Percentiles rank a stretch among this genome's conserved stretches.
These are phyloP conservation scores for Toxotes chatareus DNA, from an alignment of 2,113 vertebrate species.

Conservation along the genomic window DNA sequence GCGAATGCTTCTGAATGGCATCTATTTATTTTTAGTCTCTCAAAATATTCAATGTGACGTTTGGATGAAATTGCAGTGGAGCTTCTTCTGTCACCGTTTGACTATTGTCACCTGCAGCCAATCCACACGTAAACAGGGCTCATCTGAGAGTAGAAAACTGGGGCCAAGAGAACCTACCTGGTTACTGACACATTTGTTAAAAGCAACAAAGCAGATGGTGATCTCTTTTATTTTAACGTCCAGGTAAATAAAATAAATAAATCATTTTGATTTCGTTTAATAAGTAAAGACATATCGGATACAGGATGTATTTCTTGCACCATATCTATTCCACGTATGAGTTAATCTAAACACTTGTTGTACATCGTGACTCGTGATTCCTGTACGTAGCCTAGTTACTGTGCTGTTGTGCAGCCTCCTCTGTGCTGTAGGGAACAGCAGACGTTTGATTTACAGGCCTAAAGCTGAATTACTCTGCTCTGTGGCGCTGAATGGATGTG, in stretches of 20 bases:
- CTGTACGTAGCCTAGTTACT: neutral
- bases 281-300: neutral
- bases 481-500: neutral
- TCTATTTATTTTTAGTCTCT: neutral
- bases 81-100: slow-evolving; percentile 4
- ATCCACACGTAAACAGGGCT: slow-evolving; percentile 28
- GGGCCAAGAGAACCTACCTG: neutral
- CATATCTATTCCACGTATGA: neutral
- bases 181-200: neutral
- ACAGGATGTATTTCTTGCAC: neutral
- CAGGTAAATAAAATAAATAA: neutral
- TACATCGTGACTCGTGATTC: neutral
- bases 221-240: neutral
- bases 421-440: neutral
- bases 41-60: slow-evolving; percentile 32
- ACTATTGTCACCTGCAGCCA: slow-evolving; percentile 56
- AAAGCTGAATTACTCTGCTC: neutral
- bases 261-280: neutral
- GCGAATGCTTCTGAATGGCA: slow-evolving; percentile 18
- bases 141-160: neutral
- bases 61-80: slow-evolving; percentile 42
- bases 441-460: neutral
- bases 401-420: neutral
- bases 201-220: neutral
- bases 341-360: slow-evolving; percentile 1